These are phyloP conservation scores for Sinopyrophorus schimmeli DNA, from an alignment of 2,888 invertebrate genomes.

Conservation along the genomic window DNA sequence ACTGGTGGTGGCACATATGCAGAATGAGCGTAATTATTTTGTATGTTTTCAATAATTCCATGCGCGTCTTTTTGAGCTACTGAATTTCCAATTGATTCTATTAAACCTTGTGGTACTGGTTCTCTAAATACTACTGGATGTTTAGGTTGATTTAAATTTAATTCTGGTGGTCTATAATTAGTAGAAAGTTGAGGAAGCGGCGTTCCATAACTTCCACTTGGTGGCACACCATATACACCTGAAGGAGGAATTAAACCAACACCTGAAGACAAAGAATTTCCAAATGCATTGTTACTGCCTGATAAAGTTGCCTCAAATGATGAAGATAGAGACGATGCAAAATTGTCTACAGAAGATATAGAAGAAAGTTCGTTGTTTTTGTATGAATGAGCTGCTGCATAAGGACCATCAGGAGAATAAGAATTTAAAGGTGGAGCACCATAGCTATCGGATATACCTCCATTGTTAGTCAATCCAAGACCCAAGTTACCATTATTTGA, in stretches of 20 bases:
- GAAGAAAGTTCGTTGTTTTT: slow-evolving; percentile 40
- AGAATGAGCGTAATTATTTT: slow-evolving; percentile 50
- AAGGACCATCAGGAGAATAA: slow-evolving; percentile 50
- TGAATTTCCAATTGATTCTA: slow-evolving; percentile 67
- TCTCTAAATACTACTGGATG: slow-evolving; percentile 73
- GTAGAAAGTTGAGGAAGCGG: slow-evolving; percentile 41
- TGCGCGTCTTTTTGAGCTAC: slow-evolving; percentile 66
- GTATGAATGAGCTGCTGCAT: slow-evolving; percentile 50
- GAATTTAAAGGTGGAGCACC: slow-evolving; percentile 47
- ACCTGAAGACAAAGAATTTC: slow-evolving; percentile 34
- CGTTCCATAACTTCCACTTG: slow-evolving; percentile 57
- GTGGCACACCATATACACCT: slow-evolving; percentile 65
- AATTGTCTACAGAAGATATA: slow-evolving; percentile 56
- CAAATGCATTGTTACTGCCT: slow-evolving; percentile 14
- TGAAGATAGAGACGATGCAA: slow-evolving; percentile 38
- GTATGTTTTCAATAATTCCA: slow-evolving; percentile 59
- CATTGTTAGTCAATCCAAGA: slow-evolving; percentile 20
- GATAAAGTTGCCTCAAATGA: slow-evolving; percentile 21
- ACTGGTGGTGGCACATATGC: slow-evolving; percentile 69
- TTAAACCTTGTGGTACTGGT: slow-evolving; percentile 71
- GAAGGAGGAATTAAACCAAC: slow-evolving; percentile 63
- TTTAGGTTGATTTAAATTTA: slow-evolving; percentile 55
- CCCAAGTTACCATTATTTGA: slow-evolving; percentile 24
- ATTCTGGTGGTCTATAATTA: slow-evolving; percentile 33
- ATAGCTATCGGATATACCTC: slow-evolving; percentile 41